Evolutionary conservation across 2,113 vertebrate genomes (phyloP), one percentile per base, ranked within the genome.

Genomic region (Amblyopsis rosae): DNA sequence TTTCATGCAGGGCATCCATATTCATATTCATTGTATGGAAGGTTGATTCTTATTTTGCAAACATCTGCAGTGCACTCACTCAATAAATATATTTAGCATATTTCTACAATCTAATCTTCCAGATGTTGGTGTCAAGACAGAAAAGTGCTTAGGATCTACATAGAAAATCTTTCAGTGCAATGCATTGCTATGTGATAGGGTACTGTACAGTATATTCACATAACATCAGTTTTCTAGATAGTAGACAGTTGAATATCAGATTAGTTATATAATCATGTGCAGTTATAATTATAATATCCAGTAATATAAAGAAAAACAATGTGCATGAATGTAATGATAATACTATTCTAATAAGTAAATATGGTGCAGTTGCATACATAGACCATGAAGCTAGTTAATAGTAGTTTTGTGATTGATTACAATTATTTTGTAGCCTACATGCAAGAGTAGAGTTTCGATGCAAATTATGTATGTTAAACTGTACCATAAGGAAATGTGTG

Each of bases 391-490:
- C 5, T 41, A 41, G 35, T 6, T 8, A 41, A 41, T 41, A 41
- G 35, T n/a, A 57, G 71, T 58, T 51, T 76, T 65, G 45, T 12
- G 16, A 60, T 62, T 59, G 11, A 13, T 48, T 68, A 13, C 16
- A 63, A 68, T 62, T 76, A 68, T 62, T 76, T 19, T 75, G 56
- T 35, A 63, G 65, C 54, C 26, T 59, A 66, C 60, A 59, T 70
- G 75, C 33, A 65, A 73, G 61, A 72, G 54, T 60, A 75, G 71
- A 6, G 64, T 61, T 46, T 48, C 70, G 56, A 62, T 35, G 7
- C 51, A 69, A 69, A 46, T 10, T 69, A 69, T 77, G 75, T 49
- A 77, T 73, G 77, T 82, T 87, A 55, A 32, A 53, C 76, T 68
- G 73, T 53, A 79, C 76, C 76, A 74, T 17, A 60, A 12, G 77